phyloP scores from a whole-genome alignment of 2,113 vertebrate species.

The Erpornis zantholeuca region DNA sequence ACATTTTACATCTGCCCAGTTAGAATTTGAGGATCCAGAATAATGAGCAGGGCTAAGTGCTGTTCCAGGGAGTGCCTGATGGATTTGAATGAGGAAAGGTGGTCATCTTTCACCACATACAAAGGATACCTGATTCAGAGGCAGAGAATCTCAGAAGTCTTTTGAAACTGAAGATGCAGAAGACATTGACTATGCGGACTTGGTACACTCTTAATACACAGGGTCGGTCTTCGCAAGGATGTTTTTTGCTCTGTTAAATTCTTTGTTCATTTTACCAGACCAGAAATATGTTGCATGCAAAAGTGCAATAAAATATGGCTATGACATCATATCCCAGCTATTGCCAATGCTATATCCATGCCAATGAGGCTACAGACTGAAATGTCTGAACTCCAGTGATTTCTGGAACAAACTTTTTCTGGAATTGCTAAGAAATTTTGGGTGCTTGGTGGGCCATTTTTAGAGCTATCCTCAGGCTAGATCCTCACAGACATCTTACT shows the following conservation, averaged over 20 bases:
- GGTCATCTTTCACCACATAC: fast-evolving
- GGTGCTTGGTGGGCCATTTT: background rate
- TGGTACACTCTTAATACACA: background rate
- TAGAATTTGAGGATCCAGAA: background rate
- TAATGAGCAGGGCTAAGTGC: background rate
- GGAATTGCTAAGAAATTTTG: background rate
- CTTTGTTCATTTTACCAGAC: background rate
- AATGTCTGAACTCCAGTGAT: background rate
- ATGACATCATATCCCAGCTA: background rate
- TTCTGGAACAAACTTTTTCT: background rate
- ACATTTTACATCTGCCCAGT: background rate
- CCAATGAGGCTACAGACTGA: background rate
- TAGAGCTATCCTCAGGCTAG: background rate
- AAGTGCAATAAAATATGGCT: background rate
- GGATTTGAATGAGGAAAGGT: background rate
- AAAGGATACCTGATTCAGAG: background rate
- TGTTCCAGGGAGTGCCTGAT: background rate
- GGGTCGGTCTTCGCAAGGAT: background rate
- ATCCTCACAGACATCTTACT: background rate
- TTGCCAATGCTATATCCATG: background rate
- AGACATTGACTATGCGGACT: background rate
- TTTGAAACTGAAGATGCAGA: background rate
- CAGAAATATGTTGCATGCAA: background rate
- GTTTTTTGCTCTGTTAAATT: background rate
- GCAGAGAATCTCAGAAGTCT: background rate